A percentile compares a stretch with the other conserved stretches of the same genome.
Evolutionary conservation across 2,888 invertebrate genomes (phyloP).

Genomic region (Acronicta aceris): DNA sequence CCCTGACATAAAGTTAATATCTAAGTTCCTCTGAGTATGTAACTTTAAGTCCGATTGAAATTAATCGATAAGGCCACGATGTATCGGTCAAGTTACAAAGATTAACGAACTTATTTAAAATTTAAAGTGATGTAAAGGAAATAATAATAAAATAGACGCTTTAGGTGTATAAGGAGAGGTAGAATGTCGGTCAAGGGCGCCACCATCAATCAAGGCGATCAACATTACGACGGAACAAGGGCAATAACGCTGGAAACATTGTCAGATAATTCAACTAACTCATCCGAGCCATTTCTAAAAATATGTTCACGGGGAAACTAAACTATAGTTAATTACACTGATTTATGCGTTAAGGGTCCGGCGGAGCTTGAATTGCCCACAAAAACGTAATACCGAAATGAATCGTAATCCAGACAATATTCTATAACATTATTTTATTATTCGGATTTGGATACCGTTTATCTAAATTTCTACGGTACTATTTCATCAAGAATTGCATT

Average conservation of each 20-base stretch:
- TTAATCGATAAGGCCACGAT: conserved; percentile 10
- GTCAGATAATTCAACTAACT: conserved; percentile 39
- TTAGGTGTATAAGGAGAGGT: conserved; percentile 43
- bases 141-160: conserved; percentile 34
- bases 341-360: no score
- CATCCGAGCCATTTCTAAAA: conserved; percentile 25
- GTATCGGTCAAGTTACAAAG: conserved; percentile 21
- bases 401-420: no score
- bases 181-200: conserved; percentile 53
- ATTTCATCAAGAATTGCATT: no score
- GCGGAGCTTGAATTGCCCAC: no score
- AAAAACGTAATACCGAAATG: no score
- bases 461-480: no score
- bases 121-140: conserved; percentile 37
- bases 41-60: not conserved
- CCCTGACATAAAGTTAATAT: no score
- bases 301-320: conserved; percentile 5
- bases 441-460: no score
- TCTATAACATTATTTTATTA: no score
- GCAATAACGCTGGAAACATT: conserved; percentile 36
- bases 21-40: no score
- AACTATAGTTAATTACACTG: not conserved
- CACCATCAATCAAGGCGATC: conserved; percentile 48
- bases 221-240: conserved; percentile 46
- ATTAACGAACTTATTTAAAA: conserved; percentile 39